A percentile compares a stretch with the other conserved stretches of the same genome.
Conservation (phyloP, 2,888 invertebrate genomes). For the Myathropa florea region DNA sequence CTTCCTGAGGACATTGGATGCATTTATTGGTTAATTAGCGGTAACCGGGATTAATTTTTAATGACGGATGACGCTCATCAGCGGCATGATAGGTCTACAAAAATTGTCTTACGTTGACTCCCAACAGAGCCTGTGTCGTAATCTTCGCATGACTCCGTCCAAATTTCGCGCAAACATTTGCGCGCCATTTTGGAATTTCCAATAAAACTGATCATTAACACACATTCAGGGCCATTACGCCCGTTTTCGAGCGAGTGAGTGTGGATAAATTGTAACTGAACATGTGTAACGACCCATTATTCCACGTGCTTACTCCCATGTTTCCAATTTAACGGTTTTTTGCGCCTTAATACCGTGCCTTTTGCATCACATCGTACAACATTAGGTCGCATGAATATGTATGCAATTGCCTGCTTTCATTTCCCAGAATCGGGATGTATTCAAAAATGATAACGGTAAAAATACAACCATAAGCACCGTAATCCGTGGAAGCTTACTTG, state of each 20-base stretch:
- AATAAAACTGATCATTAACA: not conserved
- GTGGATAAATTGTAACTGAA: not conserved
- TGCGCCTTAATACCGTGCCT: not conserved
- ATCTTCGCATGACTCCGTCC: not conserved
- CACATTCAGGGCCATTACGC: not conserved
- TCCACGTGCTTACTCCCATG: not conserved
- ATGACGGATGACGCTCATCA: not conserved
- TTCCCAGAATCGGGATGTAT: not conserved
- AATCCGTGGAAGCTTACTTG: not conserved
- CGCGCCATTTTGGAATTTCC: not conserved
- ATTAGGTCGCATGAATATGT: not conserved
- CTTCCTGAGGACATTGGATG: not conserved
- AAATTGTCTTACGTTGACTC: not conserved
- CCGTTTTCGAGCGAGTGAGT: not conserved
- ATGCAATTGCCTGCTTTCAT: not conserved
- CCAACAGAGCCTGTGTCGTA: not conserved
- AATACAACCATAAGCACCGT: not conserved
- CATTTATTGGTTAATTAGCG: not conserved
- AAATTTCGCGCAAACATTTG: not conserved
- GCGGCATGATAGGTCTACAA: not conserved
- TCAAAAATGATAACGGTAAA: conserved; percentile 9
- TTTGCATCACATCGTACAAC: not conserved
- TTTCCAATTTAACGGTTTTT: not conserved
- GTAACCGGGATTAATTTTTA: not conserved
- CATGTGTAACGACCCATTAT: not conserved